A percentile compares a stretch with the other conserved stretches of the same genome.
Evolutionary conservation across 2,888 invertebrate species (phyloP).

Genomic region (Belgica antarctica): DNA sequence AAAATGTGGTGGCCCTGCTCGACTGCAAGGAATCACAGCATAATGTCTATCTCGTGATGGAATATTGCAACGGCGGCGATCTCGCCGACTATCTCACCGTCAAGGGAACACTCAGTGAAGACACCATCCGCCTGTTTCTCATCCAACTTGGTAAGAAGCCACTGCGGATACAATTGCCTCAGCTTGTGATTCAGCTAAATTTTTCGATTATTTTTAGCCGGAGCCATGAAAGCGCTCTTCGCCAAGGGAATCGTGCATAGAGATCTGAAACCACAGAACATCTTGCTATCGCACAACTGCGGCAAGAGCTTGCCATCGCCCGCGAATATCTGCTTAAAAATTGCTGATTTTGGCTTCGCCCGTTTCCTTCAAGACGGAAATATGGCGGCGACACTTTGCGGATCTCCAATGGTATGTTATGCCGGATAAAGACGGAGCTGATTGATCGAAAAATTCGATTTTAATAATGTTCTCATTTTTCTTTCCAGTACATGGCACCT

Average conservation of each 20-base stretch:
- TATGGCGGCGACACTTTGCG: conserved; percentile 99
- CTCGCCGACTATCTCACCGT: conserved; percentile 93
- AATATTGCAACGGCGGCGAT: conserved; percentile 99
- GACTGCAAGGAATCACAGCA: conserved; percentile 96
- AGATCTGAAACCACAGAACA: conserved; percentile 99
- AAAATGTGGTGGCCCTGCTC: conserved; percentile 95
- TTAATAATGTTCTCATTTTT: conserved; percentile 15
- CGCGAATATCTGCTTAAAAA: conserved; percentile 88
- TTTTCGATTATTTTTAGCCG: conserved; percentile 61
- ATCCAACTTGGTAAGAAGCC: conserved; percentile 77
- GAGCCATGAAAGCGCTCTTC: conserved; percentile 95
- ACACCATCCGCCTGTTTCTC: conserved; percentile 92
- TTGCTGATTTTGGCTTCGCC: conserved; percentile 95
- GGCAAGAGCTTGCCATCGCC: conserved; percentile 60
- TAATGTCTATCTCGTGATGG: conserved; percentile 97
- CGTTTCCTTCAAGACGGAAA: conserved; percentile 97
- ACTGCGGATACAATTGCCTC: not conserved
- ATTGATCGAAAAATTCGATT: no score
- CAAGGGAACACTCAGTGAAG: conserved; percentile 94
- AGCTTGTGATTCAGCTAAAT: conserved; percentile 30
- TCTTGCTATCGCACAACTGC: conserved; percentile 78
- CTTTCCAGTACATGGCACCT: conserved; percentile 68
- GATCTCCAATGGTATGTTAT: conserved; percentile 90
- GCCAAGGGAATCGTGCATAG: conserved; percentile 98
- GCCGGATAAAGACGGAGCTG: no score